Conservation (phyloP, 2,113 vertebrate genomes). For the Petroica traversi region DNA sequence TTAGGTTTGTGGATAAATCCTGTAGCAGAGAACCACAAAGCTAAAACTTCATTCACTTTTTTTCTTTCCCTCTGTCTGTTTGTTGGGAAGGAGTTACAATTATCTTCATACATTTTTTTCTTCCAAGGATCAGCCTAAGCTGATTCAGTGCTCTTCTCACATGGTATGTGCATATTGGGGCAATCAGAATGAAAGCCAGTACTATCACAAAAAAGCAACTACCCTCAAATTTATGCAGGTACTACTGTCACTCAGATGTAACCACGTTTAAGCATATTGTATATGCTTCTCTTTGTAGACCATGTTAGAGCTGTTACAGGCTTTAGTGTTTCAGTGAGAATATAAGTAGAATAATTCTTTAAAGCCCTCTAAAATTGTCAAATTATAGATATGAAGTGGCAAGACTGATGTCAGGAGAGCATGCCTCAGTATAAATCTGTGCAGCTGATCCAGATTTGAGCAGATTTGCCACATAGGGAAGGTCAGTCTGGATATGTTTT, state of each 20-base stretch:
- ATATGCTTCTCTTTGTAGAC: not conserved
- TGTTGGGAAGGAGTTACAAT: not conserved
- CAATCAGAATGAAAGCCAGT: not conserved
- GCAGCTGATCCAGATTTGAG: not conserved
- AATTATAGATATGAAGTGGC: not conserved
- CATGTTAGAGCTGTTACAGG: not conserved
- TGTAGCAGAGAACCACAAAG: not conserved
- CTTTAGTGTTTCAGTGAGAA: not conserved
- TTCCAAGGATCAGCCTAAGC: not conserved
- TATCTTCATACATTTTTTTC: not conserved
- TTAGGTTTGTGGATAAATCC: not conserved
- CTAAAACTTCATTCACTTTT: not conserved
- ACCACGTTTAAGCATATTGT: not conserved
- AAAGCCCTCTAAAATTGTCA: not conserved
- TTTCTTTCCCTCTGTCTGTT: not conserved
- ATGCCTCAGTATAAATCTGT: not conserved
- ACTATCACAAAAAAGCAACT: not conserved
- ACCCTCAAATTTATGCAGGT: not conserved
- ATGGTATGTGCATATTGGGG: rapidly evolving
- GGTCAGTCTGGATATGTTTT: not conserved
- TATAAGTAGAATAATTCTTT: not conserved
- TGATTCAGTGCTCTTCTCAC: not conserved
- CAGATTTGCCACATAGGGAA: not conserved
- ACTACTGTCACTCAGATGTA: not conserved
- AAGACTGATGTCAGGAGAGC: not conserved